Evolutionary conservation across 2,113 vertebrate genomes (phyloP), one percentile per base, ranked within the genome.

Genomic region (Sapajus apella): DNA sequence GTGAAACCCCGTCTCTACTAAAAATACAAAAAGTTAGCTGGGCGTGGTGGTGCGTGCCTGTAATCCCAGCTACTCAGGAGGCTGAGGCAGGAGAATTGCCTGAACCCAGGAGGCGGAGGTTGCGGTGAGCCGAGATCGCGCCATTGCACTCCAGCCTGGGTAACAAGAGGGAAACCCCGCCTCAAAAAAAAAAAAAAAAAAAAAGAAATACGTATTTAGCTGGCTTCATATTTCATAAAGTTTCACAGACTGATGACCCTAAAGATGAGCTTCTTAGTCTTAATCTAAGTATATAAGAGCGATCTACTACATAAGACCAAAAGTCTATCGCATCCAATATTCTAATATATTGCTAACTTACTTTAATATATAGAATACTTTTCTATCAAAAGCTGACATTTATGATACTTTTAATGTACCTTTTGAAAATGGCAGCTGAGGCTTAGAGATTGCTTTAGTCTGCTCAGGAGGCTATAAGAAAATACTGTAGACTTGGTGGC

Each of bases 171-270:
- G n/a, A n/a, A n/a, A n/a, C n/a, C n/a, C n/a, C n/a, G n/a, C n/a
- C n/a, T n/a, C n/a, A n/a, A n/a, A n/a, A n/a, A n/a, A n/a, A n/a
- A n/a, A n/a, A n/a, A n/a, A n/a, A n/a, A n/a, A n/a, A n/a, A n/a
- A n/a, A n/a, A n/a, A 96, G 77, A 93, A 97, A 82, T 96, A 90
- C 70, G 58, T 89, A 90, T 97, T 93, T 97, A 95, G 12, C 21
- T 86, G 97, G 84, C 84, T 95, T 97, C 97, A 21, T 80, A n/a
- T 83, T 83, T 61, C 56, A 92, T 64, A 75, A 76, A 92, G 68
- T 58, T 73, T 84, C 47, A 50, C 37, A 64, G 80, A 61, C 11
- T 50, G 81, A 91, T 47, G 76, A 43, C 56, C 32, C 23, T 7
- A 76, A 75, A 64, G 70, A 66, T 64, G 82, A 76, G 66, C 43